Conservation (phyloP, 2,888 invertebrate genomes). For the Erynnis tages region DNA sequence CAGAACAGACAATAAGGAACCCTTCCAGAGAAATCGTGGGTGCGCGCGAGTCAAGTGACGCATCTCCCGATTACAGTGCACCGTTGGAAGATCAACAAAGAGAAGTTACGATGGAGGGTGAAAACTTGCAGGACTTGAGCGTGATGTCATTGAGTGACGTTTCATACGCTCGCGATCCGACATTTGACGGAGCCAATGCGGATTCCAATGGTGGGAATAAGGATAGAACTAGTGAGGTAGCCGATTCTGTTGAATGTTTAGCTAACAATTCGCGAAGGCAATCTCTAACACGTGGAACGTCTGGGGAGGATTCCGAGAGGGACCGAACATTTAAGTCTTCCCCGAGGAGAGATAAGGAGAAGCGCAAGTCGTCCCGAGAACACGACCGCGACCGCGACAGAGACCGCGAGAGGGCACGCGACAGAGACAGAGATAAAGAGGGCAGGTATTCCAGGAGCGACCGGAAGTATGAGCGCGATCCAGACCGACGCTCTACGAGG, state of each 20-base stretch:
- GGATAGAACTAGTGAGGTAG: constrained; percentile 52
- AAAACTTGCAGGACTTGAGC: constrained; percentile 77
- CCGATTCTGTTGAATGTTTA: constrained; percentile 57
- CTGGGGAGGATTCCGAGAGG: constrained; percentile 71
- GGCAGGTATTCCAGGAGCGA: constrained; percentile 60
- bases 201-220: constrained; percentile 47
- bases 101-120: constrained; percentile 82
- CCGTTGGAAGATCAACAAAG: constrained; percentile 66
- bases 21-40: constrained; percentile 54
- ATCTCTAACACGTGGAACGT: constrained; percentile 59
- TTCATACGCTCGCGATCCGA: constrained; percentile 69
- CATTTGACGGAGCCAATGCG: constrained; percentile 72
- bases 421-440: constrained; percentile 48
- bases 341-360: constrained; percentile 61
- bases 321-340: constrained; percentile 62
- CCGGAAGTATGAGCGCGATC: constrained; percentile 57
- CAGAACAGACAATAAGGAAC: constrained; percentile 54
- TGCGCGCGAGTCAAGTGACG: constrained; percentile 47
- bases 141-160: constrained; percentile 58
- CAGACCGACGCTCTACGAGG: constrained; percentile 49
- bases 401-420: constrained; percentile 40
- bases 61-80: constrained; percentile 49
- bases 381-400: constrained; percentile 50
- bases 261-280: constrained; percentile 52
- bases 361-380: constrained; percentile 54